phyloP scores from a whole-genome alignment of 2,888 invertebrate genomes.

The Apantesis nais region DNA sequence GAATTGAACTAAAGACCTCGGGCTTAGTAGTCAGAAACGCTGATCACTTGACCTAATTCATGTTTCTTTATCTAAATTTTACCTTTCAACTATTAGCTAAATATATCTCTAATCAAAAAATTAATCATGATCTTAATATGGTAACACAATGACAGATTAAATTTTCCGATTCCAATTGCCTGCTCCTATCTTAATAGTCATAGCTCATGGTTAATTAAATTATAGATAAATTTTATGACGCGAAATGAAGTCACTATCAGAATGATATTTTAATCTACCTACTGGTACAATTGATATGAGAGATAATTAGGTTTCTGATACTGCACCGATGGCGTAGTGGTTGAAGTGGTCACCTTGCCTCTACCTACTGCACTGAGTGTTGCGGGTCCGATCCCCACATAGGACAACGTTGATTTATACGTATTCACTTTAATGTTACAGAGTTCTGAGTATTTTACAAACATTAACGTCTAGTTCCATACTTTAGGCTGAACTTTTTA shows the following conservation, averaged over 20 bases:
- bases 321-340: too few species aligned
- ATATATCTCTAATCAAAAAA: too few species aligned
- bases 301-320: slow-evolving; percentile 8
- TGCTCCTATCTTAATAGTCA: slow-evolving; percentile 12
- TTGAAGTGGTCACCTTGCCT: too few species aligned
- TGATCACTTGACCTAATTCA: too few species aligned
- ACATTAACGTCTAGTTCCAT: not conserved
- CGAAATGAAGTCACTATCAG: slow-evolving; percentile 28
- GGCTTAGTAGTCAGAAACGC: too few species aligned
- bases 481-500: not conserved
- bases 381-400: too few species aligned
- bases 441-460: not conserved
- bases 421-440: not conserved
- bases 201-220: slow-evolving; percentile 8
- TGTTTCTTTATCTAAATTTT: too few species aligned
- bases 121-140: too few species aligned
- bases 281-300: slow-evolving; percentile 6
- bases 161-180: slow-evolving; percentile 5
- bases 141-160: not conserved
- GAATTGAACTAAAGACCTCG: too few species aligned
- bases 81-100: too few species aligned
- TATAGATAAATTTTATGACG: slow-evolving; percentile 32
- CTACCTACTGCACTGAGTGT: too few species aligned
- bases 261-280: slow-evolving; percentile 20
- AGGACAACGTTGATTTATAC: not conserved